phyloP scores from a whole-genome alignment of 2,888 invertebrate genomes.

The Desoria tigrina region DNA sequence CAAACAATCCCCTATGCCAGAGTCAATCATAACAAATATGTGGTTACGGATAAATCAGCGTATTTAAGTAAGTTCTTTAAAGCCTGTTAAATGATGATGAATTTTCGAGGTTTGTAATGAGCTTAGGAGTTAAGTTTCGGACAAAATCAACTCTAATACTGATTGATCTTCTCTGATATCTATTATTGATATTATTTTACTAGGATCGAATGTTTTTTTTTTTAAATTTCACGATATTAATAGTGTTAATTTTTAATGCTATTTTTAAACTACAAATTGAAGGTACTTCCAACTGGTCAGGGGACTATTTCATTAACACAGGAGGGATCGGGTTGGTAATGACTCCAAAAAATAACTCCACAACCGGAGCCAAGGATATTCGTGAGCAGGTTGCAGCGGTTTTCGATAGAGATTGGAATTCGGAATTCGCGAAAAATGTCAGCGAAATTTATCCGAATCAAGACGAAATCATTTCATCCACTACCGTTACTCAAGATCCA shows the following conservation, averaged over 20 bases:
- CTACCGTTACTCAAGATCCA: too few species aligned
- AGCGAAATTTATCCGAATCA: constrained; percentile 17
- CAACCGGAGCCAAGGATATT: constrained; percentile 58
- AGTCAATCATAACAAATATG: constrained; percentile 97
- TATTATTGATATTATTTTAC: too few species aligned
- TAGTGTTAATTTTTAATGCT: too few species aligned
- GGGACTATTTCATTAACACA: constrained; percentile 89
- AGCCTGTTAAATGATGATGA: background rate
- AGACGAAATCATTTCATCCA: too few species aligned
- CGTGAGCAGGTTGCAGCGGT: constrained; percentile 74
- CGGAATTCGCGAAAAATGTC: constrained; percentile 68
- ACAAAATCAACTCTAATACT: too few species aligned
- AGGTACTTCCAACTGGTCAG: constrained; percentile 97
- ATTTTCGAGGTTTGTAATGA: constrained; percentile 30
- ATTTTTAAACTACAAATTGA: too few species aligned
- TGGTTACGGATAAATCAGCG: constrained; percentile 92
- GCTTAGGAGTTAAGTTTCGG: too few species aligned
- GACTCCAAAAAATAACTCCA: constrained; percentile 54
- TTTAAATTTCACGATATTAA: too few species aligned
- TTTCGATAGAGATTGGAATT: constrained; percentile 89
- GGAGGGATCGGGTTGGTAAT: constrained; percentile 79
- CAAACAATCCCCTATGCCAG: constrained; percentile 81
- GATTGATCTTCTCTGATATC: too few species aligned
- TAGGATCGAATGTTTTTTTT: too few species aligned
- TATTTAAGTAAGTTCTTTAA: constrained; percentile 66